phyloP scores from a whole-genome alignment of 2,797 vertebrate genomes.

The Ctenopoma multispine region DNA sequence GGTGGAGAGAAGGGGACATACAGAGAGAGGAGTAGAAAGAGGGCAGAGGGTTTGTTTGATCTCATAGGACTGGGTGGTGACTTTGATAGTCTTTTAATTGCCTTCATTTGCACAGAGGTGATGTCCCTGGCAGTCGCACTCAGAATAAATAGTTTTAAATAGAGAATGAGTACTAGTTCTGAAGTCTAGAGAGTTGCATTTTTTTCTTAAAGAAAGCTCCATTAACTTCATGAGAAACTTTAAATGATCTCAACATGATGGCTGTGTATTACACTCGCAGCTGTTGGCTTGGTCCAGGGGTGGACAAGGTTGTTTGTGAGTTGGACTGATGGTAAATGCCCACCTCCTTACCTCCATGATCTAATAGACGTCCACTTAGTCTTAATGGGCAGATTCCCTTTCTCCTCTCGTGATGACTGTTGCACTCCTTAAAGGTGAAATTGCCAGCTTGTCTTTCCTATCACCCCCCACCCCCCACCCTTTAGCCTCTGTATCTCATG shows the following conservation, averaged over 20 bases:
- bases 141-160: constrained; percentile 42
- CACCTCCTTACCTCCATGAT: constrained; percentile 84
- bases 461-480: constrained; percentile 29
- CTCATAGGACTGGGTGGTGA: constrained; percentile 79
- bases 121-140: constrained; percentile 33
- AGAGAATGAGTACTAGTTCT: background rate
- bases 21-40: constrained; percentile 49
- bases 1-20: constrained; percentile 52
- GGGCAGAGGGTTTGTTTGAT: constrained; percentile 75
- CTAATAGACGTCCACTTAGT: constrained; percentile 86
- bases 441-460: constrained; percentile 79
- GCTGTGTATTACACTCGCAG: constrained; percentile 15
- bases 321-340: constrained; percentile 80
- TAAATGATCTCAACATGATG: constrained; percentile 32
- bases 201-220: background rate
- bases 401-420: constrained; percentile 79
- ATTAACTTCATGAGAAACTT: constrained; percentile 50
- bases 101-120: constrained; percentile 65
- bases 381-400: constrained; percentile 85
- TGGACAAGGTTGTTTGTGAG: constrained; percentile 72
- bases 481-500: constrained; percentile 47
- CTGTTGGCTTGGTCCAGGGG: constrained; percentile 47
- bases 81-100: constrained; percentile 81
- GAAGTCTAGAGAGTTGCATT: constrained; percentile 18
- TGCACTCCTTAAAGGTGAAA: constrained; percentile 80